These are phyloP conservation scores for Hassar affinis DNA, from an alignment of 2,113 vertebrate genomes.

Conservation along the genomic window DNA sequence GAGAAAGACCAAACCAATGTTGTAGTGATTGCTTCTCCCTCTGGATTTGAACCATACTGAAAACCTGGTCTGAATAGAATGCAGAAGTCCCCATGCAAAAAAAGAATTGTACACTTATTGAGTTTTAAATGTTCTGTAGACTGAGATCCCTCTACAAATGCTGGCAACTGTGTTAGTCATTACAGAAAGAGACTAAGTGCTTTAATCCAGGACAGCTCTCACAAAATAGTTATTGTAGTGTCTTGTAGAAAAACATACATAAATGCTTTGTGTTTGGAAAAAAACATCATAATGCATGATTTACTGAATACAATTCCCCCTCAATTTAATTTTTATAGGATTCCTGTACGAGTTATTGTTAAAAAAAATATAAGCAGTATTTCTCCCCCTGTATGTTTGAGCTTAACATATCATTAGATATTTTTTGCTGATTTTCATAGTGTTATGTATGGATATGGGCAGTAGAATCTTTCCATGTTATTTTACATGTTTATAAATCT, in stretches of 20 bases:
- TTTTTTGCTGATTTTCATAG: no score
- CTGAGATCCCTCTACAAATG: not conserved
- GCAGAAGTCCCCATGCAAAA: not conserved
- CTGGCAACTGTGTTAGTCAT: not conserved
- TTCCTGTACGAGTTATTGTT: no score
- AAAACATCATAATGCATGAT: no score
- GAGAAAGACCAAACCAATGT: not conserved
- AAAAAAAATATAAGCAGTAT: no score
- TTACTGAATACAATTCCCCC: no score
- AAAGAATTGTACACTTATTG: no score
- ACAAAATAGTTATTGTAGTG: not conserved
- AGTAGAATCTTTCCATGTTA: not conserved
- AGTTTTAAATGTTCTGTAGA: not conserved
- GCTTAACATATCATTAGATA: no score
- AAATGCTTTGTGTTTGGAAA: no score
- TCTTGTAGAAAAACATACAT: not conserved
- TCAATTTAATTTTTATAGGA: no score
- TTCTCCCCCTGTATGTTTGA: no score
- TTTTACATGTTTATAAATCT: not conserved
- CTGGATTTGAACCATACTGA: not conserved
- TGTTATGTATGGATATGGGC: no score
- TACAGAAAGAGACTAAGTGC: not conserved
- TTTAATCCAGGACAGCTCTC: not conserved
- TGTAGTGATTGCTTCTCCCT: not conserved
- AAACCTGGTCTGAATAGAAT: not conserved